Base-by-base conservation (phyloP, 2,888 invertebrate genomes). In the Melikaiella ostensackeni region DNA sequence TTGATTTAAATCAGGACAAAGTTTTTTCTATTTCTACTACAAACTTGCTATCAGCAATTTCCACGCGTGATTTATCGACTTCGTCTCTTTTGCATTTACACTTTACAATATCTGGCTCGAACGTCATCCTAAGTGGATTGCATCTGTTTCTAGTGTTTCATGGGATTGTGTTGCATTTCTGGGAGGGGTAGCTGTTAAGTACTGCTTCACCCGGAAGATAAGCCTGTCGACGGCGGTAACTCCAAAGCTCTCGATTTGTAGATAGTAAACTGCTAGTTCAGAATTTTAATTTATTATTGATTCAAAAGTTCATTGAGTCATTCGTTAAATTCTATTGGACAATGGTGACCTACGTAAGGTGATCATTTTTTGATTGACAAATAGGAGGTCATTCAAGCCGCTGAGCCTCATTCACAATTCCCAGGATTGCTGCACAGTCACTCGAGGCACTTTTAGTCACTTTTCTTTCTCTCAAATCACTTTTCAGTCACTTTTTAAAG, bases 111-210 rank as follows among this genome's bases (percentile, higher is more conserved):
- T 64, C 64, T 64, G 64, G 42, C 42, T 64, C 64, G 35, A 42
- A 64, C 64, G 64, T 64, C 64, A 64, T 64, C 8, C 50, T 46
- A 70, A 70, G 70, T 70, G 70, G 70, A 70, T 70, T 70, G 70
- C 70, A 70, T 70, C 70, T 70, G 50, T 70, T 50, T 70, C 30
- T 46, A 27, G 27, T 70, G 50, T 70, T 70, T 50, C 50, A 30
- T 50, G 50, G 50, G 30, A 70, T 50, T 70, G 11, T 50, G 42
- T 30, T 70, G 30, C 27, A 33, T 70, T 70, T 50, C 46, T 24
- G n/a, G 70, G 70, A 70, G 70, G 70, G 70, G 70, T 70, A 50
- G 27, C 27, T 70, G 30, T 64, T 70, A 50, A 70, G 50, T 70
- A 46, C 46, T 50, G 50, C 30, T 50, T 70, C n/a, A 50, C 50